A percentile compares a stretch with the other conserved stretches of the same genome.
phyloP scores from a whole-genome alignment of 2,113 vertebrate species.

The Ceratotherium simum region DNA sequence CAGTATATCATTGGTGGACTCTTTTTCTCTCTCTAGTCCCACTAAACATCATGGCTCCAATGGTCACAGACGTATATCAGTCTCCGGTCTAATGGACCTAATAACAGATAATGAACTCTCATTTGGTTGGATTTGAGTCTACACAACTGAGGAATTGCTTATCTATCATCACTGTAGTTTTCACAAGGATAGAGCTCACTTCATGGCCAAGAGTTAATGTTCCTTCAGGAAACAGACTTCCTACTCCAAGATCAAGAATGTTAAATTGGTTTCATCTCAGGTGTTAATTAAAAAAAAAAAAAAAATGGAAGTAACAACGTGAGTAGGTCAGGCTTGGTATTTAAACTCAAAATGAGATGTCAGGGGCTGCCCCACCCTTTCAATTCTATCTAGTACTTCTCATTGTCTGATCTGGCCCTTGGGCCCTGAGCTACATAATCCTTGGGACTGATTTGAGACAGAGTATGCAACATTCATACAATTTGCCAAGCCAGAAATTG shows the following conservation, averaged over 20 bases:
- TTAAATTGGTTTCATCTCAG: not conserved
- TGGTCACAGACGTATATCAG: not conserved
- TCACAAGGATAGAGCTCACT: not conserved
- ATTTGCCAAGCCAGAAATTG: not conserved
- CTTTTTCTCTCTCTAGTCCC: not conserved
- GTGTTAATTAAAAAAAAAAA: not conserved
- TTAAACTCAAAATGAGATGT: constrained; percentile 17
- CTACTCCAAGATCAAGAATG: not conserved
- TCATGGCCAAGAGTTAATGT: not conserved
- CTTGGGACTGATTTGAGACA: not conserved
- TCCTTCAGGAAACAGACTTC: not conserved
- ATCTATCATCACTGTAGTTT: not conserved
- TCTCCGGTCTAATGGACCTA: not conserved
- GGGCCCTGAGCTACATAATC: not conserved
- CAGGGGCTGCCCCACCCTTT: not conserved
- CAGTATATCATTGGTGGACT: not conserved
- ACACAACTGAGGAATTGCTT: not conserved
- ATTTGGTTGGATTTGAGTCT: not conserved
- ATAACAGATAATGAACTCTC: not conserved
- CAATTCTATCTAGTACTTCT: not conserved
- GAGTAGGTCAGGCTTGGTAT: not conserved
- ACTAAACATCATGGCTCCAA: not conserved
- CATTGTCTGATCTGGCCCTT: not conserved
- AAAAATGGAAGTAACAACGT: not conserved
- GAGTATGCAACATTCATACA: not conserved